Conservation (phyloP, 1,140 invertebrate genomes). For the Tetragnatha versicolor region DNA sequence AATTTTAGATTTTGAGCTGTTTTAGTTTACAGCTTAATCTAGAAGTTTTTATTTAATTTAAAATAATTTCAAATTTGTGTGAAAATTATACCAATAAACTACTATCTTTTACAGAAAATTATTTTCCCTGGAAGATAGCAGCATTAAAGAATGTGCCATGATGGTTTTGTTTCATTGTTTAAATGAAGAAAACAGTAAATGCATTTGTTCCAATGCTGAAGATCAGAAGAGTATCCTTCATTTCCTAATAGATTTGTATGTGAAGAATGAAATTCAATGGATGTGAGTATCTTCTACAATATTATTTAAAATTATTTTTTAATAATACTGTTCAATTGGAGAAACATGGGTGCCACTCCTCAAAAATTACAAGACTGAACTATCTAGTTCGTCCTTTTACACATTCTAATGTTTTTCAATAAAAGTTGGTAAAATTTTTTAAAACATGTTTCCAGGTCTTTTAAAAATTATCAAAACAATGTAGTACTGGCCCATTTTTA, state of each 20-base stretch:
- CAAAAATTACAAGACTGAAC: too few relatives aligned
- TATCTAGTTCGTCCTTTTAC: too few relatives aligned
- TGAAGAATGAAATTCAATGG: conserved; percentile 12
- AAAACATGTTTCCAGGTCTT: too few relatives aligned
- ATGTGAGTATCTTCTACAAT: conserved; percentile 13
- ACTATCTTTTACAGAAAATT: background rate
- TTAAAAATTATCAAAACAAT: too few relatives aligned
- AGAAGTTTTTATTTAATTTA: background rate
- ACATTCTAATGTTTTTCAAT: too few relatives aligned
- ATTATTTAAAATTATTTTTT: too few relatives aligned
- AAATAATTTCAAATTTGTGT: background rate
- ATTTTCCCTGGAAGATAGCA: background rate
- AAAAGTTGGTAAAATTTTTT: too few relatives aligned
- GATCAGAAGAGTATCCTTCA: conserved; percentile 14
- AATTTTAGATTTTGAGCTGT: background rate
- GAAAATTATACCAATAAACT: background rate
- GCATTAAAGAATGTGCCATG: conserved; percentile 20
- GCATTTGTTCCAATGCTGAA: conserved; percentile 9
- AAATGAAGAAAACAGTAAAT: background rate
- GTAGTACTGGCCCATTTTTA: too few relatives aligned
- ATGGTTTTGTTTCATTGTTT: conserved; percentile 39
- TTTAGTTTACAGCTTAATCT: background rate
- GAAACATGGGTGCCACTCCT: too few relatives aligned
- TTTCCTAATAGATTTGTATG: background rate
- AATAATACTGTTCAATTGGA: too few relatives aligned